Evolutionary conservation across 2,797 vertebrate genomes (phyloP), one percentile per base, ranked within the genome.

Genomic region (Mormyrops boulengeri): DNA sequence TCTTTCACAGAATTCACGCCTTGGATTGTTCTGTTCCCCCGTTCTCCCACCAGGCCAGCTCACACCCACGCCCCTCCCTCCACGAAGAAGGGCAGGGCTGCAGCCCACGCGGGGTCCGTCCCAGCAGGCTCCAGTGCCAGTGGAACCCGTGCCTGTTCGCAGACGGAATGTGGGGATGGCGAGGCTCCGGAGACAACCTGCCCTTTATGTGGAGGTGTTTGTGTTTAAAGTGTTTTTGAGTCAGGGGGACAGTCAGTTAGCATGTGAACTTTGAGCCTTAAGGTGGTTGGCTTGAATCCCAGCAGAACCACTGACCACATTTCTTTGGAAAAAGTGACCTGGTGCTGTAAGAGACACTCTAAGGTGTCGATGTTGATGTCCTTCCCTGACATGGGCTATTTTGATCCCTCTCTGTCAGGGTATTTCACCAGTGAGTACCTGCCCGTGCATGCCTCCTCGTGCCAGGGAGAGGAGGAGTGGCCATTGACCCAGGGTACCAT

Each of bases 391-490:
- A 9, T 47, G 9, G 73, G 12, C 17, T 49, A 0, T 89, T 26
- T 69, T 73, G 17, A 69, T 60, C 1, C 38, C 50, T 44, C 55
- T 87, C 49, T 88, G 7, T 0, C 88, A 97, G 97, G 93, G 2
- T 14, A 11, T 60, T 97, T 97, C 90, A 93, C 91, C 26, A 0
- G 73, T 0, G 92, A 93, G 1, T 87, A 92, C 88, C 94, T 97
- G 12, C 94, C 94, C 0, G 2, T 73, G 0, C 95, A 96, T 0
- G 92, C 96, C 52, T 94, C 96, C 11, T 87, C 91, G 14, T 96
- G 96, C 0, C 94, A 96, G 88, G 96, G 95, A 87, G 91, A 92
- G 50, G 92, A 90, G 50, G 92, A 90, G 53, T 8, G 41, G 3
- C 6, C 2, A 0, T 0, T 91, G 90, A 0, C 85, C 87, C 3